Evolutionary conservation across 2,113 vertebrate species (phyloP), one percentile per base, ranked within the genome.

Genomic region (Lepus europaeus): DNA sequence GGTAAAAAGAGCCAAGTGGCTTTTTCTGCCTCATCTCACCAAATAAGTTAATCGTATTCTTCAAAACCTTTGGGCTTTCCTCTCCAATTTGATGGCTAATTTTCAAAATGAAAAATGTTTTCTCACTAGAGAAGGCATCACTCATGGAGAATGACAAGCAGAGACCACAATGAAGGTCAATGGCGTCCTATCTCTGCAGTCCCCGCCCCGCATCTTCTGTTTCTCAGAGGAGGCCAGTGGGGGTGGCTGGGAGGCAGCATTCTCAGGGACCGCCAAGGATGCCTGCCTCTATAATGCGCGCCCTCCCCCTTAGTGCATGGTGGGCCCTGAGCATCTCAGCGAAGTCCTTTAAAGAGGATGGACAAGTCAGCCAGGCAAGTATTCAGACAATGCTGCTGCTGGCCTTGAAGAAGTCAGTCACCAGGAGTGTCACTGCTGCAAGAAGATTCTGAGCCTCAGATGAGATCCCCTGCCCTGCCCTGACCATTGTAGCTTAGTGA

Each of bases 31-130:
- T 77, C 74, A 86, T 89, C 74, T 95, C 51, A 89, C 74, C 59
- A 70, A 94, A 66, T 83, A 92, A 92, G 39, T 72, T 83, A 16
- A 91, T 31, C 79, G 69, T 81, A 80, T 59, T 68, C 61, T 82
- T 73, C 74, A 85, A 90, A 86, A 68, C 33, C 68, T 93, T 49
- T 56, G 70, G 79, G 33, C 3, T 95, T 90, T 81, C 33, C 63
- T 70, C 7, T 96, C 53, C 91, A 17, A 13, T 59, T 83, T 91
- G 80, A 53, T 93, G 68, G 79, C 29, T 77, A 93, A 89, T 95
- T 97, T 88, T 82, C 49, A 91, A 96, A 92, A 83, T 84, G 12
- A 93, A 96, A 89, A 63, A 51, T 76, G 31, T 95, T 94, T 93
- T 91, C 72, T 84, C 86, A 91, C 36, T 83, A 94, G 22, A 90